Conservation (phyloP, 2,888 invertebrate species). For the Augochlorella aurata region DNA sequence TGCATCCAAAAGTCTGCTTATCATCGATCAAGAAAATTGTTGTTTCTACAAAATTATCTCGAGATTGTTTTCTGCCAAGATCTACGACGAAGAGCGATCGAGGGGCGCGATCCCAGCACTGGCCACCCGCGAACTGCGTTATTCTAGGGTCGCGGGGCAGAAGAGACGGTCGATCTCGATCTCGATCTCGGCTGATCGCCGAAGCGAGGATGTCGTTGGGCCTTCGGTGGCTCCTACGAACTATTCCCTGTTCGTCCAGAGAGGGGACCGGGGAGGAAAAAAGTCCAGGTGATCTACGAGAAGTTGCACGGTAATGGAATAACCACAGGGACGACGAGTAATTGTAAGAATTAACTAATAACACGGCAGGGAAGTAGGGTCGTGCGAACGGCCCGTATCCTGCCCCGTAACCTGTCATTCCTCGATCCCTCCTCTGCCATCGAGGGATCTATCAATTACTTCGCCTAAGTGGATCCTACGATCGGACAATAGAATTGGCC, state of each 20-base stretch:
- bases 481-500: conserved; percentile 79
- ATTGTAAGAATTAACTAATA: conserved; percentile 82
- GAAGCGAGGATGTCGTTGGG: conserved; percentile 7
- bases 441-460: conserved; percentile 79
- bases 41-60: too few relatives aligned
- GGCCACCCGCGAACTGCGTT: not conserved
- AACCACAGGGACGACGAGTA: conserved; percentile 81
- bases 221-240: not conserved
- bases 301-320: conserved; percentile 79
- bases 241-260: not conserved
- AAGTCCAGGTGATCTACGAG: conserved; percentile 71
- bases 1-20: too few relatives aligned
- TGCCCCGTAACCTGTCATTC: conserved; percentile 79
- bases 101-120: too few relatives aligned
- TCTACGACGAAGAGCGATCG: too few relatives aligned
- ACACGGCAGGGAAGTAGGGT: conserved; percentile 78
- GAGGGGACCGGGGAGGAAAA: conserved; percentile 7
- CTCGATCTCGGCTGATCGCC: not conserved
- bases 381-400: conserved; percentile 78
- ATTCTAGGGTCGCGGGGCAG: not conserved
- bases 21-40: too few relatives aligned
- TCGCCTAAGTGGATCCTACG: conserved; percentile 76
- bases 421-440: conserved; percentile 73
- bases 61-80: too few relatives aligned
- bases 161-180: not conserved